Base-by-base conservation (phyloP, 2,797 vertebrate species). In the Cryptoprocta ferox region DNA sequence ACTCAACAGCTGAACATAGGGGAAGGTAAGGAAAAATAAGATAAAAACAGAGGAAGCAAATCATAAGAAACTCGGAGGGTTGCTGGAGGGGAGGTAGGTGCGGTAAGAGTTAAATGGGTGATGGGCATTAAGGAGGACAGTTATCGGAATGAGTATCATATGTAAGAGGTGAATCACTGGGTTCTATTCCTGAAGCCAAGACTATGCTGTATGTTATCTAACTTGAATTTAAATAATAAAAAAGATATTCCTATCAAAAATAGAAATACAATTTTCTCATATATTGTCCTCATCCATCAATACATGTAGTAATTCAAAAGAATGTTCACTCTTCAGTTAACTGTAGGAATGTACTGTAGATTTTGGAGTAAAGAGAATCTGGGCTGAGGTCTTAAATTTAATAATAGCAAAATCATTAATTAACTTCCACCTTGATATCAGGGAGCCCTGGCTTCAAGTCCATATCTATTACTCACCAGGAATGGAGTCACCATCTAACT, bases 261-360 rank as follows among this genome's bases (percentile, higher is more conserved):
- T 86, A 88, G 39, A 9, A 91, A 35, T 50, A 32, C 12, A 84
- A 37, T 87, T 85, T 78, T 96, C 88, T 94, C 70, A 86, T 84
- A 88, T 30, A 39, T 75, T 83, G 19, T 19, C 39, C 21, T 92
- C 10, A 94, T 88, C 3, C 16, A 73, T 42, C 39, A 92, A 83
- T 65, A 73, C 28, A 45, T 24, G 1, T 70, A 95, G 21, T 61
- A 97, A 80, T 61, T 68, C 37, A 63, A 9, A 95, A 81, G 61
- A 95, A 88, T 32, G 6, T 45, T 61, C 18, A 88, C 15, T 84
- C 37, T 70, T 78, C 26, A 21, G 30, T 71, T 78, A 92, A 45
- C 75, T 71, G 35, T 26, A 76, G 6, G 78, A 75, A 16, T 37
- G 0, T 70, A 93, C 11, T 95, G 3, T 32, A 91, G 42, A 84